Base-by-base conservation (phyloP, 2,113 vertebrate genomes). In the Menura novaehollandiae region DNA sequence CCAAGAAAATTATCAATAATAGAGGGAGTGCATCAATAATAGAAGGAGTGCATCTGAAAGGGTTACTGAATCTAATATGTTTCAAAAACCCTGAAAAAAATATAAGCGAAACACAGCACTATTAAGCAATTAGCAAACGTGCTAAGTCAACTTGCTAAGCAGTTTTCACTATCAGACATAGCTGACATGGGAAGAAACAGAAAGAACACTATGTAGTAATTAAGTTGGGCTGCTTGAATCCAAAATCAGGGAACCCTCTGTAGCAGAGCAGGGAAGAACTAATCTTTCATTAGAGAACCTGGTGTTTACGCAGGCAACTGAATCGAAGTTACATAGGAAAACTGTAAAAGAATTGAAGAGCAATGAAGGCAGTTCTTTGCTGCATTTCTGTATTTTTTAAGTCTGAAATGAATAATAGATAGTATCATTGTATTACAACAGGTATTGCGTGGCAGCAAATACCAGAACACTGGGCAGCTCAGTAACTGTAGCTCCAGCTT, bases 81-180 rank as follows among this genome's bases (percentile, higher is more conserved):
- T 94, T 95, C 49, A 62, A 91, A 94, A 79, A 7, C 22, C 13
- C 28, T 72, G 28, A n/a, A 76, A 93, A 69, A 71, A 28, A 58
- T 28, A 53, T 60, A 91, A 95, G 93, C 41, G 88, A 96, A 95
- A 73, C 81, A 69, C 89, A 95, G 43, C 55, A 71, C 41, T 84
- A 87, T 46, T 85, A 75, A 93, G 60, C 92, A 97, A 94, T 97
- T 97, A 96, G 68, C 49, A 75, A 95, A 97, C 89, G 92, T 97
- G 93, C 69, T 89, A 97, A 97, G 85, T 95, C 85, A 97, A 91
- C 46, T 35, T 62, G 27, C 83, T 92, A 85, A 96, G 91, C 60
- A 93, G 78, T 92, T 84, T 93, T 89, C 67, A 59, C 76, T 85
- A 89, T 95, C 84, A 94, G 94, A 82, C 67, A 94, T 52, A 95